phyloP scores from a whole-genome alignment of 2,888 invertebrate species.

The Phortica magna region DNA sequence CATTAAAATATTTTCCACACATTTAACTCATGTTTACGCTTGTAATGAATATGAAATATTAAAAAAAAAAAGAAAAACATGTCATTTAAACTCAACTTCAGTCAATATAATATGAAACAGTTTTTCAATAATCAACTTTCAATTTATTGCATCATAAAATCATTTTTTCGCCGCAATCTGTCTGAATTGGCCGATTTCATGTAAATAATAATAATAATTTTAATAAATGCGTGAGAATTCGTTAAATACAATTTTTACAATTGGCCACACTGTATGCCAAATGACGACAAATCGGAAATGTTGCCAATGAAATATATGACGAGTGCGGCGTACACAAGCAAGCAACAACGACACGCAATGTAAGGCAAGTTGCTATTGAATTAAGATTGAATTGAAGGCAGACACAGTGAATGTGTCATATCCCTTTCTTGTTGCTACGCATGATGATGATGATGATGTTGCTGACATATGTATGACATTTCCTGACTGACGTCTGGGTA shows the following conservation, averaged over 20 bases:
- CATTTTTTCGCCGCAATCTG: background rate
- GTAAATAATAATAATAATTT: background rate
- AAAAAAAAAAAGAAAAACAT: too few species aligned
- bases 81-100: too few species aligned
- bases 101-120: background rate
- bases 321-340: background rate
- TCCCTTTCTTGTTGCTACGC: background rate
- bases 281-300: slow-evolving; percentile 3
- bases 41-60: too few species aligned
- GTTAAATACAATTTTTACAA: background rate
- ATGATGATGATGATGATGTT: background rate
- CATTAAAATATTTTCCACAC: too few species aligned
- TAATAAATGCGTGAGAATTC: background rate
- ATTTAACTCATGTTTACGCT: too few species aligned
- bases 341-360: background rate
- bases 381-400: background rate
- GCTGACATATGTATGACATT: slow-evolving; percentile 12
- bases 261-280: background rate
- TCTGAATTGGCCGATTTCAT: background rate
- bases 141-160: background rate
- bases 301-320: slow-evolving; percentile 4
- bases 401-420: background rate
- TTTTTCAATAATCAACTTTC: background rate
- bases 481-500: background rate
- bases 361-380: too few species aligned